Conservation (phyloP, 2,888 invertebrate species). For the Plagiodera versicolora region DNA sequence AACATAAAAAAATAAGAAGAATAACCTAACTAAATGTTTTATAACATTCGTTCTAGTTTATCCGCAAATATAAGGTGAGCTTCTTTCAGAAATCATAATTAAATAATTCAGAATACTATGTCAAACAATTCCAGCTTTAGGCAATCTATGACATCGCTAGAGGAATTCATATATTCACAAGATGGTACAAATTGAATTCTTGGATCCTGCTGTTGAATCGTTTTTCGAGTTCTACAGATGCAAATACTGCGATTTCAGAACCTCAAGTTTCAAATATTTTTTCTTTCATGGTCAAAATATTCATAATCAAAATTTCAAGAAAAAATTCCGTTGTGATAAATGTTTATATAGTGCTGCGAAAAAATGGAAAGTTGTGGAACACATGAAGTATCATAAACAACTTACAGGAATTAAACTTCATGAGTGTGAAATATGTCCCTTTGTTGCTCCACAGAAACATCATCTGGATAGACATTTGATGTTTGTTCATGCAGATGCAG, state of each 20-base stretch:
- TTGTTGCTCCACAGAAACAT: slow-evolving; percentile 4
- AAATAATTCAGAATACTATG: not conserved
- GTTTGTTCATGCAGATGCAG: slow-evolving; percentile 10
- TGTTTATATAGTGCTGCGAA: slow-evolving; percentile 16
- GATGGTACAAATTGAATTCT: too few species aligned
- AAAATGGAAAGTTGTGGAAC: slow-evolving; percentile 15
- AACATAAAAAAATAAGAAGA: too few species aligned
- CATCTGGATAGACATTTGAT: slow-evolving; percentile 16
- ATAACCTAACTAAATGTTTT: too few species aligned
- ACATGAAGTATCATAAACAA: slow-evolving; percentile 11
- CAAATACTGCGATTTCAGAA: not conserved
- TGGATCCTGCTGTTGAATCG: not conserved
- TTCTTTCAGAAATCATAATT: not conserved
- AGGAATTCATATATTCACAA: not conserved
- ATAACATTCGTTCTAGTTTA: too few species aligned
- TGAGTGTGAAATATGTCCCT: slow-evolving; percentile 11
- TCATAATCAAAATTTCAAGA: slow-evolving; percentile 4
- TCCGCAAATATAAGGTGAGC: too few species aligned
- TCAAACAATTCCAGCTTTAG: not conserved
- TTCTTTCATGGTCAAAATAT: not conserved
- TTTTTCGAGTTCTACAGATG: not conserved
- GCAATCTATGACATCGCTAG: not conserved
- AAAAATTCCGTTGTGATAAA: slow-evolving; percentile 11
- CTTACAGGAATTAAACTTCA: slow-evolving; percentile 9
- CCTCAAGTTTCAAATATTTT: not conserved